These are phyloP conservation scores for Dipodomys spectabilis DNA, from an alignment of 2,113 vertebrate genomes.

Conservation along the genomic window DNA sequence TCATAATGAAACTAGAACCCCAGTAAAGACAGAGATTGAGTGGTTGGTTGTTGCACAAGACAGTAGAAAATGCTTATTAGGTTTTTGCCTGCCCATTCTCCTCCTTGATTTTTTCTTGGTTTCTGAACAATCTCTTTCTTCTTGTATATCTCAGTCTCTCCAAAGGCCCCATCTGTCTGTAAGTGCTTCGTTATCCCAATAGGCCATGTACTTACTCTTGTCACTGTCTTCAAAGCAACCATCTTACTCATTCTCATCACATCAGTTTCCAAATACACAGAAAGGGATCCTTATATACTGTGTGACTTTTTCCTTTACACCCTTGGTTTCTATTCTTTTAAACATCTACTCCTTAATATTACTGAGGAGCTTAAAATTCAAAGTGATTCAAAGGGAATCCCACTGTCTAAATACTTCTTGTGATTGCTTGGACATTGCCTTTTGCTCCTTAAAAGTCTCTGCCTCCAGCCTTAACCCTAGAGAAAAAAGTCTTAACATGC, in stretches of 20 bases:
- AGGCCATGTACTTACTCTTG: not conserved
- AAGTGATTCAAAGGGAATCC: not conserved
- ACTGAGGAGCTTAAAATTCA: conserved; percentile 16
- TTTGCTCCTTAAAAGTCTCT: not conserved
- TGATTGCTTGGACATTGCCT: not conserved
- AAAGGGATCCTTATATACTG: not conserved
- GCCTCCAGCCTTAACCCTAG: not conserved
- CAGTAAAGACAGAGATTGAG: not conserved
- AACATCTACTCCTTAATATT: not conserved
- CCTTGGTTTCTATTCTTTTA: not conserved
- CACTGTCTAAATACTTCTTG: not conserved
- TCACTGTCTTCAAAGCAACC: not conserved
- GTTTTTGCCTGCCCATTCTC: not conserved
- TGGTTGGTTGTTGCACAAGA: not conserved
- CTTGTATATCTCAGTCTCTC: not conserved
- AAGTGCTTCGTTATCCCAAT: not conserved
- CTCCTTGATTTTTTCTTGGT: not conserved
- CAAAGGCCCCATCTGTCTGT: not conserved
- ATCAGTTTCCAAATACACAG: not conserved
- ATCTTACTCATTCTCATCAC: not conserved
- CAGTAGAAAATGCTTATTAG: not conserved
- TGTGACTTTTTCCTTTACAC: not conserved
- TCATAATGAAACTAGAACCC: not conserved
- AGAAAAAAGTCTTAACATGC: not conserved
- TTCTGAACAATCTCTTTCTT: not conserved